Conservation (phyloP, 2,797 vertebrate species). For the Perodicticus potto region DNA sequence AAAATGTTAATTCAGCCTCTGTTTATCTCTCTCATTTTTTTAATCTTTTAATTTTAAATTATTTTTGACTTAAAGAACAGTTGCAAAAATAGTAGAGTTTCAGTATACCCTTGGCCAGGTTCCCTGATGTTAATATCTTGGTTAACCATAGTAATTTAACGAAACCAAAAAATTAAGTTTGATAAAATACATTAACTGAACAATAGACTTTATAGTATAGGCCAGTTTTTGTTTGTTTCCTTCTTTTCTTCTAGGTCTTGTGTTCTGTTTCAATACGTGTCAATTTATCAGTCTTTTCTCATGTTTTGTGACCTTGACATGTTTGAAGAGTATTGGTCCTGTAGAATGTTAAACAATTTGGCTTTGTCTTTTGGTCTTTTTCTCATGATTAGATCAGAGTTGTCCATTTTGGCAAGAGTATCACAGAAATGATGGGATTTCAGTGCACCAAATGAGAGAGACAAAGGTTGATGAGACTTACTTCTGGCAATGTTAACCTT, state of each 20-base stretch:
- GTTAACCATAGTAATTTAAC: background rate
- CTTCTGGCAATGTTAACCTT: background rate
- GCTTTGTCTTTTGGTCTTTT: background rate
- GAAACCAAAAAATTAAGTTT: background rate
- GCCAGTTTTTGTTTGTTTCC: background rate
- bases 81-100: background rate
- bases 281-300: background rate
- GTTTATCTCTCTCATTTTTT: background rate
- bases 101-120: background rate
- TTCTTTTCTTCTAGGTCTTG: background rate
- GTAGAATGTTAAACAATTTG: background rate
- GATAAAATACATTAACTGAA: background rate
- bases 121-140: background rate
- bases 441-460: background rate
- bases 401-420: conserved; percentile 1
- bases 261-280: background rate
- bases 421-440: background rate
- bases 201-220: background rate
- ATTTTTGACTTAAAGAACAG: conserved; percentile 9
- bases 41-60: conserved; percentile 23
- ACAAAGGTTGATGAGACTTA: background rate
- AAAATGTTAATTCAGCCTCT: background rate
- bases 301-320: background rate
- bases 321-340: background rate
- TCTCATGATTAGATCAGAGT: background rate